Evolutionary conservation across 2,113 vertebrate genomes (phyloP), one percentile per base, ranked within the genome.

Genomic region (Brienomyrus longianalis): DNA sequence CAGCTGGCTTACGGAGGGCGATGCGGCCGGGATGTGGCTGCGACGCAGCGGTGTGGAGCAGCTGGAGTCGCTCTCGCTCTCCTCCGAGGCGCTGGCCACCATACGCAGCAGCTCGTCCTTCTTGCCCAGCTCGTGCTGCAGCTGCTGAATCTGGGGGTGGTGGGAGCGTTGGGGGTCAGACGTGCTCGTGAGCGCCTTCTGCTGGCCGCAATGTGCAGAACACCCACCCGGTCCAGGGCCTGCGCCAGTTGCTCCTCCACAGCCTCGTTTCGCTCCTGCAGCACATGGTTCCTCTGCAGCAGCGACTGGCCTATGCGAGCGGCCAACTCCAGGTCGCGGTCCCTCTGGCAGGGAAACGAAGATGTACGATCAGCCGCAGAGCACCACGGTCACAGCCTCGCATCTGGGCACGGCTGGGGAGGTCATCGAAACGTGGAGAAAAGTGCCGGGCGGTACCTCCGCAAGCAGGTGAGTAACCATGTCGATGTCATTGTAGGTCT

Each of bases 271-370:
- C 98, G 97, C 90, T 99, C 98, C 5, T 96, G 96, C 89, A 99
- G 94, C 59, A 97, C 94, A 88, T 98, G 97, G 92, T 99, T 99
- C 88, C 98, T 95, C 92, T 98, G 98, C 77, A 99, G 94, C 27
- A 99, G 97, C 1, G 98, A 99, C 94, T 99, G 98, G 56, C 98
- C 98, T 91, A 99, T 99, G 54, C 98, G 97, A 62, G 98, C 98
- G 5, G 98, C 98, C 89, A 99, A 94, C 92, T 99, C 98, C 94
- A 99, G 94, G 94, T 99, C 98, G 84, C 97, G 96, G 94, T 99
- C 98, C 62, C 97, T 96, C 98, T 99, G 95, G 27, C 23, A 0
- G 84, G 91, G 91, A 23, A 0, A 92, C 3, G 77, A 1, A 87
- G 90, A 35, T 11, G 74, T n/a, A 74, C n/a, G 35, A 9, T 39